Percentiles rank a stretch among this genome's conserved stretches.
Conservation (phyloP, 2,888 invertebrate genomes). For the Hoplodrina blanda region DNA sequence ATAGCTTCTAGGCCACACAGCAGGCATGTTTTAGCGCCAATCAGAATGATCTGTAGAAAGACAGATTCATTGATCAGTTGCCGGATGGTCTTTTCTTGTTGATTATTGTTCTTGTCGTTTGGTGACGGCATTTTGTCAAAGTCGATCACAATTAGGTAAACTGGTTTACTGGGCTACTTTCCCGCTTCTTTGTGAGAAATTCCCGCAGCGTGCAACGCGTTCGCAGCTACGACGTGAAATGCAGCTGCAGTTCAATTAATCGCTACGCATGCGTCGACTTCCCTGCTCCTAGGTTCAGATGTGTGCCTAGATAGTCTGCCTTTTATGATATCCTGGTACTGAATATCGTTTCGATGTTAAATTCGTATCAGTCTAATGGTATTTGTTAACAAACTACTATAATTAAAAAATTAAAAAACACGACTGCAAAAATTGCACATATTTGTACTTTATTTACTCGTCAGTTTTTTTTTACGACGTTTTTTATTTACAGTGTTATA, state of each 20-base stretch:
- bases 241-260: conserved; percentile 40
- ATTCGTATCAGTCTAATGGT: background rate
- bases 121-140: no score
- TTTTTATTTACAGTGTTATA: no score
- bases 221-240: background rate
- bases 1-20: no score
- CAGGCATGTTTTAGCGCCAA: no score
- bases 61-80: background rate
- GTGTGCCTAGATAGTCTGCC: background rate
- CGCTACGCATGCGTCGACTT: conserved; percentile 40
- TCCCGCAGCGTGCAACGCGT: background rate
- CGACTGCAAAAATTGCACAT: no score
- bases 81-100: background rate
- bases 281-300: conserved; percentile 7
- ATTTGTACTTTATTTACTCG: no score
- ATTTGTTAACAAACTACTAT: no score
- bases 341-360: background rate
- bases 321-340: conserved; percentile 26
- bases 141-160: background rate
- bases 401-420: no score
- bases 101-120: background rate
- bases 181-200: background rate
- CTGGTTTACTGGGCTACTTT: background rate
- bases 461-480: no score
- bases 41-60: conserved; percentile 9